Evolutionary conservation across 2,113 vertebrate species (phyloP).

Genomic region (Myanophis thanlyinensis): DNA sequence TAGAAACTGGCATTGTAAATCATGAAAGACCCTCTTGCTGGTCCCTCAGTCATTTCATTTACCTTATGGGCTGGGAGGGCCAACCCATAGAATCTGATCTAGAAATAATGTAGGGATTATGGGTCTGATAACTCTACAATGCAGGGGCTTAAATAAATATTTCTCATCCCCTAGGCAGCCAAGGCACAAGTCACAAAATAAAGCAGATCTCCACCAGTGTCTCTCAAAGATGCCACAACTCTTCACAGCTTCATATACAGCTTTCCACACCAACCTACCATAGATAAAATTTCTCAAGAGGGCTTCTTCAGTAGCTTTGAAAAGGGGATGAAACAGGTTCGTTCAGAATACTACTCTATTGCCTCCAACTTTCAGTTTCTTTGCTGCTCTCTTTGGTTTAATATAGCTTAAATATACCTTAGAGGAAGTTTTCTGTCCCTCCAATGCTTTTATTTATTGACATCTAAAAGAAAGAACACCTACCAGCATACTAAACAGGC

Average conservation of each 20-base stretch:
- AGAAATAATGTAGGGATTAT: background rate
- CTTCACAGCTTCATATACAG: background rate
- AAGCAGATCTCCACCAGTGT: background rate
- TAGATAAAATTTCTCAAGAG: background rate
- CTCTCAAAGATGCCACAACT: background rate
- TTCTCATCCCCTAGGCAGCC: background rate
- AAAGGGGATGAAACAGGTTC: background rate
- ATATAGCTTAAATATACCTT: background rate
- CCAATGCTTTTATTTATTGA: constrained; percentile 20
- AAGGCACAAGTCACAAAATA: background rate
- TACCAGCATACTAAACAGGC: constrained; percentile 37
- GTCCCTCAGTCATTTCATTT: background rate
- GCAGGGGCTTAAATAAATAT: background rate
- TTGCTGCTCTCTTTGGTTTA: constrained; percentile 25
- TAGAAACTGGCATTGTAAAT: background rate
- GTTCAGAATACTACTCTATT: constrained; percentile 24
- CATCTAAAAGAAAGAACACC: constrained; percentile 27
- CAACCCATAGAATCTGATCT: background rate
- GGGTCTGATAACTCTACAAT: background rate
- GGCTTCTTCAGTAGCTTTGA: constrained; percentile 3
- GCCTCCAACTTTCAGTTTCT: background rate
- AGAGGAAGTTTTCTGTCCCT: background rate
- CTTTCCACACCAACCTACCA: background rate
- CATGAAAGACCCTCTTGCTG: background rate
- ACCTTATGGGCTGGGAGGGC: background rate